A percentile compares a stretch with the other conserved stretches of the same genome.
These are phyloP conservation scores for Volucella inanis DNA, from an alignment of 2,888 invertebrate genomes.

Conservation along the genomic window DNA sequence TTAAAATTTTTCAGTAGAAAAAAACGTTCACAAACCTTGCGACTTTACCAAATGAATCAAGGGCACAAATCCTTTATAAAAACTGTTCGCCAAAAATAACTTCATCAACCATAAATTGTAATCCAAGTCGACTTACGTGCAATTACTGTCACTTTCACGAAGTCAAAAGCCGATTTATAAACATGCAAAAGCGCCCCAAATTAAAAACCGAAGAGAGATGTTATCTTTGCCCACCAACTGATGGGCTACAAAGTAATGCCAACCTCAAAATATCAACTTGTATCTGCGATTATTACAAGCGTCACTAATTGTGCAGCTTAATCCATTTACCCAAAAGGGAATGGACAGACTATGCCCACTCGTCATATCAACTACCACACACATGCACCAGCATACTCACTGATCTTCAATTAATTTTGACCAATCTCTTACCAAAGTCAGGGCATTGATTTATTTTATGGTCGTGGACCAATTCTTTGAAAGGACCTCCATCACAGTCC, in stretches of 20 bases:
- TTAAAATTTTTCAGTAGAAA: no score
- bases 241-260: conserved; percentile 53
- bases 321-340: conserved; percentile 35
- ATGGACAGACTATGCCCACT: conserved; percentile 25
- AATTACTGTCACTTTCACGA: conserved; percentile 71
- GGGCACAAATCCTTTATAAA: no score
- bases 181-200: neutral
- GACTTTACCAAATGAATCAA: no score
- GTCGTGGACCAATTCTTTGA: conserved; percentile 38
- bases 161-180: conserved; percentile 23
- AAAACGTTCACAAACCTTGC: no score
- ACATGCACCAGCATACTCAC: neutral
- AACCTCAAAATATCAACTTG: conserved; percentile 65
- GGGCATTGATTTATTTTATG: conserved; percentile 59
- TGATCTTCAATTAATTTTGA: conserved; percentile 37
- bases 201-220: conserved; percentile 38
- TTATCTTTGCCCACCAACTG: conserved; percentile 56
- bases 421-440: conserved; percentile 27
- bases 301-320: conserved; percentile 70
- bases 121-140: conserved; percentile 50
- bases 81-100: neutral
- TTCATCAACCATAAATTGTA: conserved; percentile 53
- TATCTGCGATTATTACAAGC: conserved; percentile 69
- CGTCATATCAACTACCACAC: neutral
- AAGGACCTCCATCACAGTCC: conserved; percentile 59